Conservation (phyloP, 2,888 invertebrate species). For the Alcis repandata region DNA sequence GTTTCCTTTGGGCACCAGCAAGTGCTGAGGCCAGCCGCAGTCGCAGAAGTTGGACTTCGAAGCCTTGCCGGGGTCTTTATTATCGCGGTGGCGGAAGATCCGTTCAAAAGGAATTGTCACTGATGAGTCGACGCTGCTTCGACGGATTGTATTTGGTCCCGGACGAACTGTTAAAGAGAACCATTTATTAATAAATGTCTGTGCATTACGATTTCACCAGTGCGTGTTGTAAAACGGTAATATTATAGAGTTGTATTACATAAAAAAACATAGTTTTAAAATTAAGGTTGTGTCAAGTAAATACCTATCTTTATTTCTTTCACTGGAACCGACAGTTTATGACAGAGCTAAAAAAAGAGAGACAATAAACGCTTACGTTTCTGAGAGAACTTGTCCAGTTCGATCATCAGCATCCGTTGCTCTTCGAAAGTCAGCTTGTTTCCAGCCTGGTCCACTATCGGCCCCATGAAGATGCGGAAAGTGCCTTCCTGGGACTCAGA, state of each 20-base stretch:
- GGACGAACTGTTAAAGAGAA: constrained; percentile 1
- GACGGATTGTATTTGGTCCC: background rate
- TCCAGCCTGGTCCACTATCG: constrained; percentile 74
- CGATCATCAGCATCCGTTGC: constrained; percentile 89
- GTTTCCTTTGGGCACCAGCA: constrained; percentile 7
- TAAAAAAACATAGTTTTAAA: no score
- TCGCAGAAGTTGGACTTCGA: background rate
- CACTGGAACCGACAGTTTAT: no score
- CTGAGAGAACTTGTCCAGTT: constrained; percentile 90
- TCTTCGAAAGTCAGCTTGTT: constrained; percentile 61
- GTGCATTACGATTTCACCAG: no score
- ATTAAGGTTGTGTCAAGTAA: no score
- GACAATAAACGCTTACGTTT: constrained; percentile 68
- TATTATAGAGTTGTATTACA: no score
- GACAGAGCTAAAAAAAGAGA: no score
- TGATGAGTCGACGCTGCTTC: background rate
- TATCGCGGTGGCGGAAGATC: background rate
- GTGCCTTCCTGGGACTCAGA: constrained; percentile 85
- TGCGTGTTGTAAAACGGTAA: no score
- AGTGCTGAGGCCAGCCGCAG: constrained; percentile 9
- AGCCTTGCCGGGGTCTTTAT: rapidly evolving
- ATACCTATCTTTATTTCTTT: no score
- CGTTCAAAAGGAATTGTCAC: constrained; percentile 10
- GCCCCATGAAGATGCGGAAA: constrained; percentile 90
- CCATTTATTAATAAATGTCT: no score